Evolutionary conservation across 2,797 vertebrate genomes (phyloP).

Genomic region (Sebastes paucispinis): DNA sequence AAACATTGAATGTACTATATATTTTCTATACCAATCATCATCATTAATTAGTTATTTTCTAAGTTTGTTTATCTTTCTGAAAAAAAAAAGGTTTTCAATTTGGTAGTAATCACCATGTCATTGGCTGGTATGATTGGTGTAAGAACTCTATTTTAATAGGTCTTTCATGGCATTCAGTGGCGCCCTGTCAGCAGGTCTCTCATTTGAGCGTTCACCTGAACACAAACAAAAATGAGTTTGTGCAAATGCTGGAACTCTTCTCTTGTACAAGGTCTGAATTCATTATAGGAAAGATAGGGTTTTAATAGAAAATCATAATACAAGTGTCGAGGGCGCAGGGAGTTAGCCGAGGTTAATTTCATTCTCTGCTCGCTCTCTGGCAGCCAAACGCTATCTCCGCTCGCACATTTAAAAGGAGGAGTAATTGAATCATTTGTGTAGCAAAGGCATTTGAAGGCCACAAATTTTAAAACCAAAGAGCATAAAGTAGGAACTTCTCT

Average conservation of each 20-base stretch:
- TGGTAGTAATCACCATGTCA: conserved; percentile 6
- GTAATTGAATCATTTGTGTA: conserved; percentile 78
- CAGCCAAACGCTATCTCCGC: conserved; percentile 64
- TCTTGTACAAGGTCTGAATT: conserved; percentile 45
- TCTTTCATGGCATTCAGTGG: conserved; percentile 19
- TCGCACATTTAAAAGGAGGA: conserved; percentile 72
- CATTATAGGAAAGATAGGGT: conserved; percentile 62
- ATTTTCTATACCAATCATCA: neutral
- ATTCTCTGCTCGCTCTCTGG: conserved; percentile 66
- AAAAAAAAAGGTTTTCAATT: neutral
- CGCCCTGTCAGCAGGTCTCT: conserved; percentile 13
- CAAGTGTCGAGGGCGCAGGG: conserved; percentile 58
- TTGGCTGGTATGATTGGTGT: conserved; percentile 1
- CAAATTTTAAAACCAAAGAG: conserved; percentile 46
- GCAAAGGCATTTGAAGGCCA: conserved; percentile 70
- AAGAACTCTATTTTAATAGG: conserved; percentile 15
- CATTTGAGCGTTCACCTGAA: conserved; percentile 52
- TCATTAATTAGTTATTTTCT: neutral
- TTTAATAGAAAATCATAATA: conserved; percentile 77
- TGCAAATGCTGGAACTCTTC: conserved; percentile 20
- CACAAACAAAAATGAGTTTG: conserved; percentile 60
- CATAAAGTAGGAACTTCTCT: conserved; percentile 25
- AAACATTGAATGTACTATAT: neutral
- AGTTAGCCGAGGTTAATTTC: conserved; percentile 74
- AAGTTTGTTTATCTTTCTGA: neutral